Evolutionary conservation across 2,888 invertebrate species (phyloP).

Genomic region (Flexamia atlantica): DNA sequence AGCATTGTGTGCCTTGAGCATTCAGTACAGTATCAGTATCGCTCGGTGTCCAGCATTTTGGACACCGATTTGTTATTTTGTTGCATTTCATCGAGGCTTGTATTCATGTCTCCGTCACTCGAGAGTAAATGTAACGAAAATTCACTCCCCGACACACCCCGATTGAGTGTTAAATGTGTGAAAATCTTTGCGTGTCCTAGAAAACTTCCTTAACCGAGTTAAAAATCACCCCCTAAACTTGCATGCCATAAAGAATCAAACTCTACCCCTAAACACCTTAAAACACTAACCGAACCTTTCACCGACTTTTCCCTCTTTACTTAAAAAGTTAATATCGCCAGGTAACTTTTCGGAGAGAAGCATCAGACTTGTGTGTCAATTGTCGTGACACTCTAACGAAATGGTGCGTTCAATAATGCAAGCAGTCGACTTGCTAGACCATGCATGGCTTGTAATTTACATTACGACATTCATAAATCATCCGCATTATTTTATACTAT

Average conservation of each 20-base stretch:
- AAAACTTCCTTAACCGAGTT: constrained; percentile 24
- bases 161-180: constrained; percentile 37
- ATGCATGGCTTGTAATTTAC: constrained; percentile 54
- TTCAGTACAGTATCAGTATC: constrained; percentile 15
- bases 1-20: constrained; percentile 55
- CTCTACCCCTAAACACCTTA: constrained; percentile 28
- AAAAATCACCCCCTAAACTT: constrained; percentile 39
- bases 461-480: constrained; percentile 47
- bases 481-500: constrained; percentile 18
- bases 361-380: background rate
- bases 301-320: background rate
- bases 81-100: constrained; percentile 62
- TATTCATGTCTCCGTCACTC: constrained; percentile 39
- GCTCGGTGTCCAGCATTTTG: background rate
- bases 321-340: background rate
- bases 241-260: constrained; percentile 33
- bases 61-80: constrained; percentile 56
- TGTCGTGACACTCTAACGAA: constrained; percentile 50
- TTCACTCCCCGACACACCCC: constrained; percentile 25
- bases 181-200: background rate
- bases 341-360: background rate
- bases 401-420: constrained; percentile 36
- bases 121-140: constrained; percentile 8
- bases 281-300: constrained; percentile 25
- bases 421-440: constrained; percentile 24